phyloP scores from a whole-genome alignment of 2,113 vertebrate species.

The Alosa alosa region DNA sequence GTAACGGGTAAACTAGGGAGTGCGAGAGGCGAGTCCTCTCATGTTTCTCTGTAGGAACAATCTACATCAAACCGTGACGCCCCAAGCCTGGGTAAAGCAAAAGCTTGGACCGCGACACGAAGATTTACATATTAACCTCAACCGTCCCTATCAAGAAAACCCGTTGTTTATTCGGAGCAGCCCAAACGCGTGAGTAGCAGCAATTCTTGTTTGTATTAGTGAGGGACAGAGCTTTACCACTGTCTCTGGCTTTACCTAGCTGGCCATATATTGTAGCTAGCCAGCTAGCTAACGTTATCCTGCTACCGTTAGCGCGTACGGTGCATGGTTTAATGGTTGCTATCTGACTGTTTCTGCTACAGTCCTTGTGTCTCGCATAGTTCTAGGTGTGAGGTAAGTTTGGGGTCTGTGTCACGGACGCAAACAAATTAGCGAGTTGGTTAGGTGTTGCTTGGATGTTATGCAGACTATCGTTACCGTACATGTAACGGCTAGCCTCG shows the following conservation, averaged over 20 bases:
- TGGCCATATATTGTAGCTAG: constrained; percentile 7
- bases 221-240: not conserved
- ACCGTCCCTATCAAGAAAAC: not conserved
- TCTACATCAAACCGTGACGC: constrained; percentile 20
- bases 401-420: not conserved
- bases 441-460: not conserved
- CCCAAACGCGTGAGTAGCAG: not conserved
- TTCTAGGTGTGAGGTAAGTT: not conserved
- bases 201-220: not conserved
- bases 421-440: not conserved
- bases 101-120: not conserved
- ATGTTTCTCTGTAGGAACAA: constrained; percentile 18
- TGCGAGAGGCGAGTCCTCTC: constrained; percentile 18
- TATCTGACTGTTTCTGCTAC: not conserved
- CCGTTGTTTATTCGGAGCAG: not conserved
- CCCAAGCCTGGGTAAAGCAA: not conserved
- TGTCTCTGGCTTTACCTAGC: constrained; percentile 14
- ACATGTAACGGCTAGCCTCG: not conserved
- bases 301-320: constrained; percentile 5
- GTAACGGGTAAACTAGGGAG: not conserved
- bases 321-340: not conserved
- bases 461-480: not conserved
- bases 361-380: not conserved
- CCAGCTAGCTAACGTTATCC: constrained; percentile 13
- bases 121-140: not conserved